These are phyloP conservation scores for Melipona bicolor DNA, from an alignment of 2,888 invertebrate species.

Conservation along the genomic window DNA sequence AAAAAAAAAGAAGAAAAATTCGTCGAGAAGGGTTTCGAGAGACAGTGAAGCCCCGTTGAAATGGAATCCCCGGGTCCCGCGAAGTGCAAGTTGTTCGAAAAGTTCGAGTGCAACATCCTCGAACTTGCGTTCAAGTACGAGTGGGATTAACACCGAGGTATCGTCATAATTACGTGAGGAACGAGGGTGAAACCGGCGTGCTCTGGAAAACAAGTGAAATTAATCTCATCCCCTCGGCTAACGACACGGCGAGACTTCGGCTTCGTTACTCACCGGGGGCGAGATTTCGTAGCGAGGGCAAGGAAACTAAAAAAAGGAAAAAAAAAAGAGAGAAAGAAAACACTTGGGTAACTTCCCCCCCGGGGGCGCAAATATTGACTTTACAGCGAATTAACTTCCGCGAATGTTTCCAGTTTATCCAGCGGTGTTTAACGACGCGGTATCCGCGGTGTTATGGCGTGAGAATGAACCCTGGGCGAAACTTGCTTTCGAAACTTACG, in stretches of 20 bases:
- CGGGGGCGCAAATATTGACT: not conserved
- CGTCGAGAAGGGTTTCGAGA: conserved; percentile 27
- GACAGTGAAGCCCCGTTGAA: conserved; percentile 56
- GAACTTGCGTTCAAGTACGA: conserved; percentile 72
- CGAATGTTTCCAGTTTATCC: conserved; percentile 1
- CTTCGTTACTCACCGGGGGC: not conserved
- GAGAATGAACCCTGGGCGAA: not conserved
- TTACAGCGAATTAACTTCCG: not conserved
- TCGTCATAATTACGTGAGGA: conserved; percentile 70
- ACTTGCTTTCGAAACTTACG: not conserved
- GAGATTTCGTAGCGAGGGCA: not conserved
- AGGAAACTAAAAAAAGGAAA: not conserved
- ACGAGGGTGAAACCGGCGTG: conserved; percentile 55
- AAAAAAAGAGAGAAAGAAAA: not conserved
- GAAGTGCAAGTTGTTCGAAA: conserved; percentile 60
- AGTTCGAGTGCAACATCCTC: conserved; percentile 67
- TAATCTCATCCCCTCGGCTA: conserved; percentile 52
- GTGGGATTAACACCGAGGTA: conserved; percentile 71
- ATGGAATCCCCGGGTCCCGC: conserved; percentile 52
- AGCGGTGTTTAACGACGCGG: not conserved
- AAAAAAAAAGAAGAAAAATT: conserved; percentile 7
- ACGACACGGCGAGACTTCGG: conserved; percentile 3
- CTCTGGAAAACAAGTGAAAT: conserved; percentile 62
- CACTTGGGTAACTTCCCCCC: not conserved
- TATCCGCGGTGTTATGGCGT: not conserved